Percentiles rank a stretch among this genome's conserved stretches.
phyloP scores from a whole-genome alignment of 2,797 vertebrate species.

The Prionace glauca region DNA sequence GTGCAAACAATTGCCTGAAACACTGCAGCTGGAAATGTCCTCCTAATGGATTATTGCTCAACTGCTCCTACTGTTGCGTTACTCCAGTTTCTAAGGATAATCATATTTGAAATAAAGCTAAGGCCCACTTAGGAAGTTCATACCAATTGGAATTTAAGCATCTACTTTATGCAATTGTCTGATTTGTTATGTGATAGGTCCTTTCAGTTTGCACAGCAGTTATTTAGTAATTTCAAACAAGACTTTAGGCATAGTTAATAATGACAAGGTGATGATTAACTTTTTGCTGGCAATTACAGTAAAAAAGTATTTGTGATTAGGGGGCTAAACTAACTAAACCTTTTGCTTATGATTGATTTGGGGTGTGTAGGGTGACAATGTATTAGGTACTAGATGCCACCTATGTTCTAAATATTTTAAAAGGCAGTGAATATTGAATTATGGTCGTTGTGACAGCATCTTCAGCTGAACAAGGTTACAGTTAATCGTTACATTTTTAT shows the following conservation, averaged over 20 bases:
- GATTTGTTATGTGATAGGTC: background rate
- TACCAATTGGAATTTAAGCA: background rate
- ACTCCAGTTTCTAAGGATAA: background rate
- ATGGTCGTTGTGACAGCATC: background rate
- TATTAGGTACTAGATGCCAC: background rate
- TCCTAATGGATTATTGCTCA: background rate
- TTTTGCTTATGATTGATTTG: background rate
- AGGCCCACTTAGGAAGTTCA: background rate
- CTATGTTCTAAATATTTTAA: background rate
- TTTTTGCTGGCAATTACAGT: background rate
- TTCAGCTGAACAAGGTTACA: background rate
- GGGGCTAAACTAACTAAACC: background rate
- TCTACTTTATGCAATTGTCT: background rate
- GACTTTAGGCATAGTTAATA: background rate
- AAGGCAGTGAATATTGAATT: background rate
- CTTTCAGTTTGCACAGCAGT: background rate
- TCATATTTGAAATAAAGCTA: background rate
- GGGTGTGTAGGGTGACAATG: background rate
- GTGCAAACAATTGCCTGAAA: background rate
- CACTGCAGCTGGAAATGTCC: slow-evolving; percentile 8
- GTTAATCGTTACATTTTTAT: background rate
- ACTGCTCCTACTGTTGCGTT: background rate
- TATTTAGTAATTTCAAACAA: background rate
- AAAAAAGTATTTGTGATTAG: background rate
- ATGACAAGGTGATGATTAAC: background rate